Percentiles rank a stretch among this genome's conserved stretches.
Conservation (phyloP, 2,113 vertebrate species). For the Vombatus ursinus region DNA sequence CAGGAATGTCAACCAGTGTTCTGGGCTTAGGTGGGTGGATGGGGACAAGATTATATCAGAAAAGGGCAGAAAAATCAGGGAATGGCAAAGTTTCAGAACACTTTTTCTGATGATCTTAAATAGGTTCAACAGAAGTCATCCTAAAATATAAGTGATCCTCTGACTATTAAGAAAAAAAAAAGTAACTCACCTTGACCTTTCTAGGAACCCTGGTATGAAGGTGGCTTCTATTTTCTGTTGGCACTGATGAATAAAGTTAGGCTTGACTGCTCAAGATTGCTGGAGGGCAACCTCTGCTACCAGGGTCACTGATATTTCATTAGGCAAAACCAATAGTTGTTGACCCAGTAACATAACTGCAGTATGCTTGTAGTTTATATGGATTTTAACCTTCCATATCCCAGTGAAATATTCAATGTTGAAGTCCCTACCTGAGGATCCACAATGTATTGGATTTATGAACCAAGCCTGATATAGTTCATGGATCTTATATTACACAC, state of each 20-base stretch:
- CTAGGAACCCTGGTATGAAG: neutral
- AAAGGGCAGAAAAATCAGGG: neutral
- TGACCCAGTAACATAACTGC: neutral
- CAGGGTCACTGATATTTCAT: conserved; percentile 25
- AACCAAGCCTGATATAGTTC: neutral
- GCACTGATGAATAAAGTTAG: neutral
- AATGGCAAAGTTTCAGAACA: neutral
- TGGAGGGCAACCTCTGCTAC: conserved; percentile 28
- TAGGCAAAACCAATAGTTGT: neutral
- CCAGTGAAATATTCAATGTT: neutral
- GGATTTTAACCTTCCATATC: conserved; percentile 39
- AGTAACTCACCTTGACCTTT: neutral
- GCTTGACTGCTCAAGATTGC: neutral
- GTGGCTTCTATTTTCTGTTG: neutral
- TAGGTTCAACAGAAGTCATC: neutral
- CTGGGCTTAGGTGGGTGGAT: neutral
- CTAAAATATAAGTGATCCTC: neutral
- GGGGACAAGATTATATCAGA: neutral
- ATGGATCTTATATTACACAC: too few species aligned
- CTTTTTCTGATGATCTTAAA: neutral
- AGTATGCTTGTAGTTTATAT: neutral
- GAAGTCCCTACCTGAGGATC: neutral
- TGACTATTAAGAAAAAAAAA: neutral
- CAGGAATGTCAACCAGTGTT: neutral
- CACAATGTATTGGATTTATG: neutral